A percentile compares a stretch with the other conserved stretches of the same genome.
These are phyloP conservation scores for Centropus bengalensis DNA, from an alignment of 2,113 vertebrate genomes.

Conservation along the genomic window DNA sequence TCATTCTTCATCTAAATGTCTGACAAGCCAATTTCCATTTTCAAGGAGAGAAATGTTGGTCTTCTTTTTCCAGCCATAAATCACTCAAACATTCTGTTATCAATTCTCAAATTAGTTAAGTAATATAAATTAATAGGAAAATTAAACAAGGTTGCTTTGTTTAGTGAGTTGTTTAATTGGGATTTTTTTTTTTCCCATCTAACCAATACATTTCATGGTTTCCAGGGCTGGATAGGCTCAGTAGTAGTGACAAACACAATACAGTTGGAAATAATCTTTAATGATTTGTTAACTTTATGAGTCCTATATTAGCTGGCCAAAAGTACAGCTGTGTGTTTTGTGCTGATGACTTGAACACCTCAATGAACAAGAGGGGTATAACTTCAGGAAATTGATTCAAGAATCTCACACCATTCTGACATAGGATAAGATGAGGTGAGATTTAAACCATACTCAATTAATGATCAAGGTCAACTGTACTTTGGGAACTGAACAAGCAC, in stretches of 20 bases:
- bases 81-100: constrained; percentile 41
- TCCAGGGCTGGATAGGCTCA: background rate
- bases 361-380: background rate
- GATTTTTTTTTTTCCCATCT: background rate
- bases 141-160: constrained; percentile 27
- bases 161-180: background rate
- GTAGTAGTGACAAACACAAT: background rate
- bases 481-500: background rate
- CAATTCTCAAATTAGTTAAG: constrained; percentile 44
- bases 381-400: background rate
- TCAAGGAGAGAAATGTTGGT: constrained; percentile 16
- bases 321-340: background rate
- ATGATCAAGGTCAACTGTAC: background rate
- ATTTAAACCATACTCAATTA: background rate
- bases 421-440: background rate
- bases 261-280: background rate
- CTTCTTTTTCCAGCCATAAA: constrained; percentile 44
- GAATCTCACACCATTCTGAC: background rate
- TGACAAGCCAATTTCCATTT: constrained; percentile 69
- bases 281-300: constrained; percentile 3
- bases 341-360: background rate
- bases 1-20: constrained; percentile 60
- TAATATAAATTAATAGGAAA: constrained; percentile 48
- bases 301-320: background rate
- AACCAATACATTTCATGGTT: background rate